Evolutionary conservation across 2,113 vertebrate genomes (phyloP).

Genomic region (Pantherophis guttatus): DNA sequence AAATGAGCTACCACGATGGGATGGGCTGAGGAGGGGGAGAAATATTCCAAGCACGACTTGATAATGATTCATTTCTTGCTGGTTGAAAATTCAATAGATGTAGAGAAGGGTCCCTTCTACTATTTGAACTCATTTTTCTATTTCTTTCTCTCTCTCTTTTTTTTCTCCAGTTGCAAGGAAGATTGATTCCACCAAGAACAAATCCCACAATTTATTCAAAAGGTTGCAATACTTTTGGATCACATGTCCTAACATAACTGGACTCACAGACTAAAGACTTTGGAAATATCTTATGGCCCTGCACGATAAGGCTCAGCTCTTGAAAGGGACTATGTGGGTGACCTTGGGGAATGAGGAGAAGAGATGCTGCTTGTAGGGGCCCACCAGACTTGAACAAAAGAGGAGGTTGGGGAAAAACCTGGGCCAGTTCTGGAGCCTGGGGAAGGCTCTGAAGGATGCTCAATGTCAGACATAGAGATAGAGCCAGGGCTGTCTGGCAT

Average conservation of each 20-base stretch:
- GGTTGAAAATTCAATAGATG: not conserved
- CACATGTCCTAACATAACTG: not conserved
- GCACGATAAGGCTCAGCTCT: not conserved
- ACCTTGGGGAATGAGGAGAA: too few species aligned
- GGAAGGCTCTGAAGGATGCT: too few species aligned
- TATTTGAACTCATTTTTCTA: not conserved
- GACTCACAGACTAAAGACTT: not conserved
- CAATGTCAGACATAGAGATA: too few species aligned
- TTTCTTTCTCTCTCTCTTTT: not conserved
- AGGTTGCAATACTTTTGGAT: not conserved
- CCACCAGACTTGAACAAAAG: too few species aligned
- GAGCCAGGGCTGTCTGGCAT: too few species aligned
- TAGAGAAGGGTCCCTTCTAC: not conserved
- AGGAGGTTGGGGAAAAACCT: too few species aligned
- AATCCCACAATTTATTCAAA: not conserved
- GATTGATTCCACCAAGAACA: not conserved
- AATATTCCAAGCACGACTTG: not conserved
- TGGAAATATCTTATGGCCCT: not conserved
- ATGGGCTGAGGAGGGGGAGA: not conserved
- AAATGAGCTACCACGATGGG: not conserved
- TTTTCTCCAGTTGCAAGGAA: not conserved
- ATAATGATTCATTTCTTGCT: constrained; percentile 1
- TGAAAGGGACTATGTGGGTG: too few species aligned
- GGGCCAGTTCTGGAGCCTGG: too few species aligned
- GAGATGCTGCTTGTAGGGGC: too few species aligned